Conservation (phyloP, 2,888 invertebrate genomes). For the Linyphia triangularis region DNA sequence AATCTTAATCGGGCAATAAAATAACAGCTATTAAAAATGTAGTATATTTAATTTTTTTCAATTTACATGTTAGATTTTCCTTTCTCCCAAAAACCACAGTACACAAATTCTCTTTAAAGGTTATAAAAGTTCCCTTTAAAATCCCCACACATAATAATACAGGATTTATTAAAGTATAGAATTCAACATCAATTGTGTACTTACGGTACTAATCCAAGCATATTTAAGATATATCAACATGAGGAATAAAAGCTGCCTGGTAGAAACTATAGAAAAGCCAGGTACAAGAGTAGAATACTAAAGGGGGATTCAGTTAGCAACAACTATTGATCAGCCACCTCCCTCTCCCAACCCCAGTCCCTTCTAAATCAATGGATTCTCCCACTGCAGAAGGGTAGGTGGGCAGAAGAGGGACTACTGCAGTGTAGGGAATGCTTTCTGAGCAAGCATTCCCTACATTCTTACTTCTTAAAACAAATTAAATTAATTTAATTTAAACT, state of each 20-base stretch:
- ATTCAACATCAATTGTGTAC: not conserved
- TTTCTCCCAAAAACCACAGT: not conserved
- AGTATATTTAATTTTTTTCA: no score
- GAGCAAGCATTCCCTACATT: not conserved
- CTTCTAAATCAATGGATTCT: conserved; percentile 75
- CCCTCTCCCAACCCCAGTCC: conserved; percentile 54
- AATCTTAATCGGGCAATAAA: no score
- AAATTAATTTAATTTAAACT: not conserved
- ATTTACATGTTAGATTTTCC: not conserved
- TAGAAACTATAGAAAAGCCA: conserved; percentile 41
- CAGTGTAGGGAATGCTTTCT: conserved; percentile 52
- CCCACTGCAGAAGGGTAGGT: conserved; percentile 70
- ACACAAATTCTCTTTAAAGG: not conserved
- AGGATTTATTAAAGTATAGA: not conserved
- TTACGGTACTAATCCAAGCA: not conserved
- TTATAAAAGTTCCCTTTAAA: not conserved
- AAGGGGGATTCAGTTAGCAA: conserved; percentile 70
- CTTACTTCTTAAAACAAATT: conserved; percentile 1
- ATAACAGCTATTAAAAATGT: no score
- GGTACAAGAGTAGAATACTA: conserved; percentile 63
- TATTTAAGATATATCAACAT: conserved; percentile 2
- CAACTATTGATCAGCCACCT: conserved; percentile 74
- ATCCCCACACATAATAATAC: not conserved
- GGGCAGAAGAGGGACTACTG: conserved; percentile 65
- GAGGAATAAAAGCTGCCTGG: not conserved